A percentile compares a stretch with the other conserved stretches of the same genome.
phyloP scores from a whole-genome alignment of 2,888 invertebrate species.

The Electrophaes corylata region DNA sequence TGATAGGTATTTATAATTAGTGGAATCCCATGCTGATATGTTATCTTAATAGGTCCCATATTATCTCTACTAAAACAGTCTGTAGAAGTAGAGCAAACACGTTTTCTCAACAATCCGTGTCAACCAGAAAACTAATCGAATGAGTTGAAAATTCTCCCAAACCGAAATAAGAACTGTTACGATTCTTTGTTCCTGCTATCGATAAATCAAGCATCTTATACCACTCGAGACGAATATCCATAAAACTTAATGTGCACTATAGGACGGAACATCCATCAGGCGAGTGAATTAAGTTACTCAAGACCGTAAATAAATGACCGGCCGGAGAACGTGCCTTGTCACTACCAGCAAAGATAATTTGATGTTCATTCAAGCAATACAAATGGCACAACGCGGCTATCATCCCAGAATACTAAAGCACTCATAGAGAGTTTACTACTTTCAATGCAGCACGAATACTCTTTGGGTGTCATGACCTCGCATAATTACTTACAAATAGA shows the following conservation, averaged over 20 bases:
- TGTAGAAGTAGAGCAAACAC: conserved; percentile 11
- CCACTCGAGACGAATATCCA: conserved; percentile 35
- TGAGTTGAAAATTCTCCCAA: background rate
- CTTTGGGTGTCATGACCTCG: conserved; percentile 11
- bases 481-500: conserved; percentile 19
- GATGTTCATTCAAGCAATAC: conserved; percentile 44
- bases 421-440: conserved; percentile 15
- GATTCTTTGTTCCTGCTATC: conserved; percentile 6
- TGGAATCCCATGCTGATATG: conserved; percentile 13
- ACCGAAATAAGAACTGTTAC: background rate
- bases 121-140: background rate
- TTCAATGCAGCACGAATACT: conserved; percentile 16
- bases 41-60: conserved; percentile 12
- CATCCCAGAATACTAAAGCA: conserved; percentile 9
- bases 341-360: conserved; percentile 50
- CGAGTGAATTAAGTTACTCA: conserved; percentile 46
- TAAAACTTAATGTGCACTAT: conserved; percentile 47
- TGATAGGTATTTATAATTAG: background rate
- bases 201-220: conserved; percentile 14
- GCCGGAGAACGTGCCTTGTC: conserved; percentile 50
- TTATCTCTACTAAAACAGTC: conserved; percentile 13
- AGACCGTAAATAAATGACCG: conserved; percentile 34
- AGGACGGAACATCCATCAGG: conserved; percentile 35
- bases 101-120: conserved; percentile 5
- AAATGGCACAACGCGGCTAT: conserved; percentile 15